Conservation (phyloP, 2,797 vertebrate genomes). For the Bovichtus variegatus region DNA sequence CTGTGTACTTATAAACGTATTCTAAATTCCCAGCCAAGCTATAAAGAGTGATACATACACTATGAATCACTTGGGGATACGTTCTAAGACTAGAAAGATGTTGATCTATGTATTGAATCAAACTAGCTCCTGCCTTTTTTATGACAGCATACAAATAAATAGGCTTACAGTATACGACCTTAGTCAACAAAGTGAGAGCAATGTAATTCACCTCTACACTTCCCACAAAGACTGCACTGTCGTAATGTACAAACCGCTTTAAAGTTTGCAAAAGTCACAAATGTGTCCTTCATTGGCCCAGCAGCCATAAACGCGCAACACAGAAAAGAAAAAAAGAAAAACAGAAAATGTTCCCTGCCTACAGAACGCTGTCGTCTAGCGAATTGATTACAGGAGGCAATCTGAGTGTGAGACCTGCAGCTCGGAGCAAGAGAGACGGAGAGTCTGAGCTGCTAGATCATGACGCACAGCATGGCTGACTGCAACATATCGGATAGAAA, state of each 20-base stretch:
- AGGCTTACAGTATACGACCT: not conserved
- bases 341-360: slow-evolving; percentile 28
- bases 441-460: slow-evolving; percentile 23
- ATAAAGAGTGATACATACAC: slow-evolving; percentile 3
- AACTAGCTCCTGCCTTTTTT: not conserved
- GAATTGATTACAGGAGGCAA: slow-evolving; percentile 49
- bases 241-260: slow-evolving; percentile 13
- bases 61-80: not conserved
- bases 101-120: slow-evolving; percentile 8
- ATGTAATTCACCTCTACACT: not conserved
- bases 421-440: slow-evolving; percentile 34
- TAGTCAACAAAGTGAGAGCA: not conserved
- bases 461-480: slow-evolving; percentile 6
- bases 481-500: slow-evolving; percentile 12
- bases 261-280: slow-evolving; percentile 33
- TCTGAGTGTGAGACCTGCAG: slow-evolving; percentile 50
- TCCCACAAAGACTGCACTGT: slow-evolving; percentile 10
- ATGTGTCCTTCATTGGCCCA: slow-evolving; percentile 35
- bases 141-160: not conserved
- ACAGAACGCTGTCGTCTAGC: slow-evolving; percentile 35
- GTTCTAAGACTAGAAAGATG: not conserved
- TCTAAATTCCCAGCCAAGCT: not conserved
- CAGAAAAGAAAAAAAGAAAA: not conserved
- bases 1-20: not conserved
- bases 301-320: slow-evolving; percentile 10